phyloP scores from a whole-genome alignment of 2,113 vertebrate genomes.

The Pitta sordida region DNA sequence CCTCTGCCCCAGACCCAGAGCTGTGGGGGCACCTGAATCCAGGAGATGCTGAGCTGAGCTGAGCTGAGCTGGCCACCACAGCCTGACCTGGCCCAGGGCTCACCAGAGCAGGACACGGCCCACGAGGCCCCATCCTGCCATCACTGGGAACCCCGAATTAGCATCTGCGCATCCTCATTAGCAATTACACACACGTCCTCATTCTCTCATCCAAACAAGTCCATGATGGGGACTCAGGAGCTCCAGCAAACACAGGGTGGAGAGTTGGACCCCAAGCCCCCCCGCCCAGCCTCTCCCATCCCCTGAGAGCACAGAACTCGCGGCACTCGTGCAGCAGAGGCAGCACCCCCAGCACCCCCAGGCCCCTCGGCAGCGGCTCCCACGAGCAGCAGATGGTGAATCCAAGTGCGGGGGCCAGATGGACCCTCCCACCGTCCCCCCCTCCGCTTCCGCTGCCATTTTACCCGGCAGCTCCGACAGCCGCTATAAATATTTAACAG shows the following conservation, averaged over 20 bases:
- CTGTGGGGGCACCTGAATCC: background rate
- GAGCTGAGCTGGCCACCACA: background rate
- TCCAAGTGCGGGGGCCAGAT: background rate
- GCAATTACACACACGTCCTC: background rate
- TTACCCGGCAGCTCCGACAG: background rate
- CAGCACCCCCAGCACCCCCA: background rate
- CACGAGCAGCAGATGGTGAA: conserved; percentile 1
- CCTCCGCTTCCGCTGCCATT: background rate
- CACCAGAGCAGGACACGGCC: background rate
- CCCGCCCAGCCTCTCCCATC: accelerated
- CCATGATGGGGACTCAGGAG: accelerated
- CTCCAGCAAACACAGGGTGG: accelerated
- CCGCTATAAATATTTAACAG: background rate
- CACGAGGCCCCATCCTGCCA: background rate
- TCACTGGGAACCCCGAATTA: background rate
- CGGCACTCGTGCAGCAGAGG: background rate
- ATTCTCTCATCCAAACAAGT: background rate
- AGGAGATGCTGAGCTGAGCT: background rate
- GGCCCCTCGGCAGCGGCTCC: background rate
- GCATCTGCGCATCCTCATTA: background rate
- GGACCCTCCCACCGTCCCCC: background rate
- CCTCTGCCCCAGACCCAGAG: background rate
- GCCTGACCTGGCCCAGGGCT: background rate
- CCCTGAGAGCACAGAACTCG: accelerated
- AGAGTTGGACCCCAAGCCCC: accelerated